Conservation (phyloP, 1,140 invertebrate genomes). For the Cyrtorhinus lividipennis region DNA sequence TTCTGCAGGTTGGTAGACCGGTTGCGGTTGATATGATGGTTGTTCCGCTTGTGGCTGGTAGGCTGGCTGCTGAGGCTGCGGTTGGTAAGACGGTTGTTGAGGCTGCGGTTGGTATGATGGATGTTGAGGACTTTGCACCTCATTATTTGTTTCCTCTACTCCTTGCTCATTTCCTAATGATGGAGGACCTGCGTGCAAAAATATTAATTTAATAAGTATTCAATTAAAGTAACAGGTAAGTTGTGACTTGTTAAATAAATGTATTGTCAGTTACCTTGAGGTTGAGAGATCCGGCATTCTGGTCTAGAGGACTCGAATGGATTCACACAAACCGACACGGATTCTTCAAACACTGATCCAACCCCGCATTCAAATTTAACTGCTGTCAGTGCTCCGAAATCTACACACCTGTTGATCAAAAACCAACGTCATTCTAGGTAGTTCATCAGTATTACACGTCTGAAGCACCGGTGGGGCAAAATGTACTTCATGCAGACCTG, state of each 20-base stretch:
- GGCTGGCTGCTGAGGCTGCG: conserved; percentile 15
- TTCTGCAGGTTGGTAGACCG: neutral
- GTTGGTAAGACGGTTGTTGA: conserved; percentile 8
- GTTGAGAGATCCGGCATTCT: conserved; percentile 32
- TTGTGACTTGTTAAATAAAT: too few relatives aligned
- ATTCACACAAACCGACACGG: conserved; percentile 48
- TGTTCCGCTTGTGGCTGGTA: neutral
- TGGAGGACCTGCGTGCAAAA: conserved; percentile 18
- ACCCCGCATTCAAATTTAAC: conserved; percentile 51
- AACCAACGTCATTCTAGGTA: too few relatives aligned
- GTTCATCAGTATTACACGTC: too few relatives aligned
- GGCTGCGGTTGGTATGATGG: neutral
- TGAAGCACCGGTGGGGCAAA: too few relatives aligned
- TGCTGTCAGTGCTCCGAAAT: conserved; percentile 29
- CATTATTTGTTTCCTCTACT: neutral
- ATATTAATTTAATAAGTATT: too few relatives aligned
- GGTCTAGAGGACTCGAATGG: conserved; percentile 41
- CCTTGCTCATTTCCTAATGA: neutral
- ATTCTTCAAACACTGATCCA: conserved; percentile 53
- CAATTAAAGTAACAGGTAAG: too few relatives aligned
- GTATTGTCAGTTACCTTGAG: too few relatives aligned
- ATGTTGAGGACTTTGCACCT: conserved; percentile 2
- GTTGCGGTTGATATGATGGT: neutral
- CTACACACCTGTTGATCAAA: conserved; percentile 34
- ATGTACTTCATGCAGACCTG: too few relatives aligned